phyloP scores from a whole-genome alignment of 35 echinoderm and acorn worm species.

The Patiria miniata region DNA sequence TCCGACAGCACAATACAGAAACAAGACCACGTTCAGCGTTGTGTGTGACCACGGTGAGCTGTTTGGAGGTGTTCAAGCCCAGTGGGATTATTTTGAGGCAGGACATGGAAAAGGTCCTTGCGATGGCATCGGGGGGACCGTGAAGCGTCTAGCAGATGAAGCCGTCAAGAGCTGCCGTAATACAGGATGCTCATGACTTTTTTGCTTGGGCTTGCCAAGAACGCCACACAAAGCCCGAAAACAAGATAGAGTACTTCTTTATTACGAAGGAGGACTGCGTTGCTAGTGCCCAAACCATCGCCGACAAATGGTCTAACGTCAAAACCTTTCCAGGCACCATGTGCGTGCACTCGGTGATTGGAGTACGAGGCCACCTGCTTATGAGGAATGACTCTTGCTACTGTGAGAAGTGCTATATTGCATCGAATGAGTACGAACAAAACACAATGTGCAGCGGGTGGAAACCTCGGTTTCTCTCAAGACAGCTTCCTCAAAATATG shows the following conservation, averaged over 20 bases:
- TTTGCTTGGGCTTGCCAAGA: conserved; percentile 47
- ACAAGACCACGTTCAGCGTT: conserved; percentile 43
- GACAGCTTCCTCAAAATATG: too few relatives aligned
- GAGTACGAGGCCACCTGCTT: too few relatives aligned
- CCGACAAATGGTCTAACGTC: too few relatives aligned
- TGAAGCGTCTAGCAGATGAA: conserved; percentile 32
- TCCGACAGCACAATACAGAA: conserved; percentile 54
- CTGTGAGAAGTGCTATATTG: too few relatives aligned
- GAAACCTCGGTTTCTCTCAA: too few relatives aligned
- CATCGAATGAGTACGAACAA: too few relatives aligned
- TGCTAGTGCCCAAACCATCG: too few relatives aligned
- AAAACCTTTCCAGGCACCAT: too few relatives aligned
- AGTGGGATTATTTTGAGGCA: conserved; percentile 61
- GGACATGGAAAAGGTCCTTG: conserved; percentile 59
- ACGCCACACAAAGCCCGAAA: neutral
- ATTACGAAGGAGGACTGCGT: neutral
- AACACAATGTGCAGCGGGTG: too few relatives aligned
- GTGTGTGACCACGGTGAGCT: conserved; percentile 19
- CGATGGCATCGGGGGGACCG: conserved; percentile 55
- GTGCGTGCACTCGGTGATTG: too few relatives aligned
- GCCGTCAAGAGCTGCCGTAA: conserved; percentile 41
- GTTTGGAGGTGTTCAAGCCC: conserved; percentile 21
- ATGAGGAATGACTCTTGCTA: too few relatives aligned
- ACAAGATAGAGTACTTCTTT: conserved; percentile 26
- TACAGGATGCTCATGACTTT: conserved; percentile 44